Conservation (phyloP, 2,113 vertebrate species). For the Tragelaphus buxtoni region DNA sequence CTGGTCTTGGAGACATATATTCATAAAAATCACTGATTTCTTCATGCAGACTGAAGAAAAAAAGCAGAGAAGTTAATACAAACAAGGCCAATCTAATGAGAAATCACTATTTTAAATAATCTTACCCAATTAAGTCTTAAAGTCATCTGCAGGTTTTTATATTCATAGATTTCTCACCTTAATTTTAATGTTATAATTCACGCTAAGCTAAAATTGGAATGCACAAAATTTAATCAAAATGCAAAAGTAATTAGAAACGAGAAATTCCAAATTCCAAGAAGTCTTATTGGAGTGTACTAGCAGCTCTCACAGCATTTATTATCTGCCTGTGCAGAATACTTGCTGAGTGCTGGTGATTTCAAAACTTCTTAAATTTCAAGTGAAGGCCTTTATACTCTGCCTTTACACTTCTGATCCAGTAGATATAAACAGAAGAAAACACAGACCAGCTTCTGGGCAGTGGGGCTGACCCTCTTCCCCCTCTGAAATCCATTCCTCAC, state of each 20-base stretch:
- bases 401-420: background rate
- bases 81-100: background rate
- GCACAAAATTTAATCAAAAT: background rate
- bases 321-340: background rate
- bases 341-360: too few relatives aligned
- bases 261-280: background rate
- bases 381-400: background rate
- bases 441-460: background rate
- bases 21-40: slow-evolving; percentile 97
- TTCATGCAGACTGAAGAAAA: slow-evolving; percentile 89
- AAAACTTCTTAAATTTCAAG: background rate
- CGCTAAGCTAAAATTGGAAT: background rate
- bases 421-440: background rate
- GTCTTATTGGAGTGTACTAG: background rate
- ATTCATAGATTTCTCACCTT: background rate
- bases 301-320: background rate
- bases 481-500: background rate
- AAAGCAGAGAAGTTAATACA: background rate
- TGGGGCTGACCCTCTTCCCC: background rate
- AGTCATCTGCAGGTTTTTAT: background rate
- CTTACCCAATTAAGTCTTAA: background rate
- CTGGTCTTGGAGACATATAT: slow-evolving; percentile 93
- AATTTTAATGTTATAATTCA: background rate
- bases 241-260: background rate
- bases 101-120: background rate